Percentiles rank a stretch among this genome's conserved stretches.
These are phyloP conservation scores for Whitmania pigra DNA, from an alignment of 1,140 invertebrate genomes.

Conservation along the genomic window DNA sequence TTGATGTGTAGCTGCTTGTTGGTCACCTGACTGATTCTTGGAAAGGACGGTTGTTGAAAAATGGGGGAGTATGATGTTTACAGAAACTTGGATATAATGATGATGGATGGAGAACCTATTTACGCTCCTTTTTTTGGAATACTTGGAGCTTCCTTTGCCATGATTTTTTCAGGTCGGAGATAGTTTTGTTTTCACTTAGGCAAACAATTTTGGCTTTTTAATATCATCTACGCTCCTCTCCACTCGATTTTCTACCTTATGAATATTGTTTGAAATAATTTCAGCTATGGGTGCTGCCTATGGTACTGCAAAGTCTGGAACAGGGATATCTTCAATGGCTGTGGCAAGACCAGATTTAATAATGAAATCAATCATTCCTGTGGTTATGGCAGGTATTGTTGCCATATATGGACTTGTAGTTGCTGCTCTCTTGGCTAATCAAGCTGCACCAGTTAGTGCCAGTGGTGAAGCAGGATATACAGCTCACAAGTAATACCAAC, in stretches of 20 bases:
- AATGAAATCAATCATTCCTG: conserved; percentile 99
- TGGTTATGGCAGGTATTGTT: conserved; percentile 99
- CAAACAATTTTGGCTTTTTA: not conserved
- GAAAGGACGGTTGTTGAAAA: too few species aligned
- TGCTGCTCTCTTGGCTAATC: conserved; percentile 43
- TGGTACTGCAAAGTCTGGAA: conserved; percentile 97
- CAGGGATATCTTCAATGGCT: conserved; percentile 98
- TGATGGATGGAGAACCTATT: not conserved
- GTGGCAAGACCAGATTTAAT: conserved; percentile 98
- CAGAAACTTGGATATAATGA: not conserved
- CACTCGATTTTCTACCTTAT: not conserved
- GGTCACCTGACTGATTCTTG: not conserved
- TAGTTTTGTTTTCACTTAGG: not conserved
- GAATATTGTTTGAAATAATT: conserved; percentile 28
- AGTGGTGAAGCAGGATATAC: conserved; percentile 1
- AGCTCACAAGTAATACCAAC: not conserved
- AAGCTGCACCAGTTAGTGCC: not conserved
- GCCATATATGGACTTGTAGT: conserved; percentile 99
- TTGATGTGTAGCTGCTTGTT: not conserved
- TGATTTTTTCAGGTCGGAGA: conserved; percentile 88
- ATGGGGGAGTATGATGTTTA: not conserved
- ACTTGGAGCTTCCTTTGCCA: conserved; percentile 93
- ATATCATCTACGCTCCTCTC: not conserved
- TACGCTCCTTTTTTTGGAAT: conserved; percentile 75
- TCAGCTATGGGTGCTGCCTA: conserved; percentile 94